These are phyloP conservation scores for Prionailurus viverrinus DNA, from an alignment of 2,113 vertebrate species.

Conservation along the genomic window DNA sequence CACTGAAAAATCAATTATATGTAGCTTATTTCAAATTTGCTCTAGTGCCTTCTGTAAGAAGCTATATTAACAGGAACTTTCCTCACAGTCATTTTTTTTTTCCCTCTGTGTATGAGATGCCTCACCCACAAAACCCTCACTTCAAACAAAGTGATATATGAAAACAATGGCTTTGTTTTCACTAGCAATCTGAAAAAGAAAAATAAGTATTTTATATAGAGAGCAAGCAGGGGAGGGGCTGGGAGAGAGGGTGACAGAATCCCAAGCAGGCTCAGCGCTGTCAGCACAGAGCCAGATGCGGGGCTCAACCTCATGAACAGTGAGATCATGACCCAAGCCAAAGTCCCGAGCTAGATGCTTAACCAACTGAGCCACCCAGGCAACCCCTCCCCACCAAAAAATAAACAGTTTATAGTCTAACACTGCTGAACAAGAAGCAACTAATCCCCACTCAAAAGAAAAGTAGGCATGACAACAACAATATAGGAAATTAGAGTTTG, in stretches of 20 bases:
- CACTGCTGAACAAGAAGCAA: neutral
- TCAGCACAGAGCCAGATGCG: no score
- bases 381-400: neutral
- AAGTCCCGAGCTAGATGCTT: no score
- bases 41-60: neutral
- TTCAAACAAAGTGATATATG: neutral
- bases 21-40: conserved; percentile 43
- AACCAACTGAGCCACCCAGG: no score
- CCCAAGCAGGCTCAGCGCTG: no score
- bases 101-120: neutral
- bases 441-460: neutral
- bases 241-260: no score
- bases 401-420: neutral
- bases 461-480: neutral
- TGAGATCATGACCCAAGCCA: no score
- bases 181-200: conserved; percentile 15
- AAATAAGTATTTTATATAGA: neutral
- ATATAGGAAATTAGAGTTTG: neutral
- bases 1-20: neutral
- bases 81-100: neutral
- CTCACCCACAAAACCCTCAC: neutral
- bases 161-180: neutral
- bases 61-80: neutral
- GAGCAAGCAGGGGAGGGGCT: no score
- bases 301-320: no score